These are phyloP conservation scores for Fragum sueziense DNA, from an alignment of 2,888 invertebrate genomes.

Conservation along the genomic window DNA sequence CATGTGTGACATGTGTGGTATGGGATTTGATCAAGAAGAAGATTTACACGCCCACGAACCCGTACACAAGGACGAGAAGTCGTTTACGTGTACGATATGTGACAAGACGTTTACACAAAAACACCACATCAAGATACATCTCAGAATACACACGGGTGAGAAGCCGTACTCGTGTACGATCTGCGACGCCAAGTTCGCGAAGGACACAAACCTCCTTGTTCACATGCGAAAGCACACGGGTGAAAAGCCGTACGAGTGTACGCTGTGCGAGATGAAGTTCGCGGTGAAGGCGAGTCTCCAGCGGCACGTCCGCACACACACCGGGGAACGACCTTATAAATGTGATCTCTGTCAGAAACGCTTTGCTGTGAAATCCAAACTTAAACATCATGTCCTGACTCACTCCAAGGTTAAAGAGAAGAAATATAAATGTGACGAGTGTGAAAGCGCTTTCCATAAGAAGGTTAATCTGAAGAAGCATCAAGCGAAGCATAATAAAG, in stretches of 20 bases:
- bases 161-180: constrained; percentile 1
- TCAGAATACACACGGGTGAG: constrained; percentile 18
- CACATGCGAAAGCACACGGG: constrained; percentile 24
- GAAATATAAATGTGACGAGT: constrained; percentile 17
- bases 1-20: constrained; percentile 16
- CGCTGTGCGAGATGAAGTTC: constrained; percentile 8
- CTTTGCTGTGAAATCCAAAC: constrained; percentile 29
- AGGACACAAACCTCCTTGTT: constrained; percentile 1
- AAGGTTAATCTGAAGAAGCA: constrained; percentile 12
- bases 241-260: constrained; percentile 15
- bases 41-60: constrained; percentile 1
- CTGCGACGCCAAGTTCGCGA: constrained; percentile 13
- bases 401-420: constrained; percentile 19
- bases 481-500: not conserved
- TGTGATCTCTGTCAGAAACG: constrained; percentile 37
- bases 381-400: constrained; percentile 9
- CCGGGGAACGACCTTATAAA: constrained; percentile 38
- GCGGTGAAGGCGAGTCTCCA: constrained; percentile 15
- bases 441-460: constrained; percentile 16
- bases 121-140: constrained; percentile 8
- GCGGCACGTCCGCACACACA: constrained; percentile 32
- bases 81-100: constrained; percentile 17
- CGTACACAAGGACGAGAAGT: constrained; percentile 2
- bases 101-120: constrained; percentile 13
- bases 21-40: constrained; percentile 2